phyloP scores from a whole-genome alignment of 2,888 invertebrate genomes.

The Andrena camellia region DNA sequence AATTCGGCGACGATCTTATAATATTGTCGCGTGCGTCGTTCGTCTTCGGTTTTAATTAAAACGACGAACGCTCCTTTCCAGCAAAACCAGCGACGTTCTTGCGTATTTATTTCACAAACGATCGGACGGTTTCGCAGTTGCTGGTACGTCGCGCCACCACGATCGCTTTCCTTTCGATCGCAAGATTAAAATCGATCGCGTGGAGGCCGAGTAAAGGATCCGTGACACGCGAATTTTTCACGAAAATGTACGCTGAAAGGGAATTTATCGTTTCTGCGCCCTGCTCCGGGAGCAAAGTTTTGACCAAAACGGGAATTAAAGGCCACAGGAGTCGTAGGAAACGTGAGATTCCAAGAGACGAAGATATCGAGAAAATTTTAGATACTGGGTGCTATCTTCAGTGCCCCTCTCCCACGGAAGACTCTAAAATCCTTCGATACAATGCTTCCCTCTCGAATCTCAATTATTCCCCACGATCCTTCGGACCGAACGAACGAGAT shows the following conservation, averaged over 20 bases:
- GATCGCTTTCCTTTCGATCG: background rate
- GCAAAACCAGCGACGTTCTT: background rate
- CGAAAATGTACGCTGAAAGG: background rate
- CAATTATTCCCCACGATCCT: background rate
- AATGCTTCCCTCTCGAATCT: background rate
- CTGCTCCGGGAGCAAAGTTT: background rate
- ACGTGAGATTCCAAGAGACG: background rate
- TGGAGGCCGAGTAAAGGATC: background rate
- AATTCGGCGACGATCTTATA: constrained; percentile 27
- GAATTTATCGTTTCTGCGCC: background rate
- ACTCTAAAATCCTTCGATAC: background rate
- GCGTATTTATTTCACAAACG: background rate
- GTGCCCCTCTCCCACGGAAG: background rate
- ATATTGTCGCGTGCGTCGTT: constrained; percentile 22
- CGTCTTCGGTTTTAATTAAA: constrained; percentile 6
- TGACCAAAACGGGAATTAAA: background rate
- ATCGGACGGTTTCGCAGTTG: background rate
- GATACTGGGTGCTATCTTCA: background rate
- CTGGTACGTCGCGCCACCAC: background rate
- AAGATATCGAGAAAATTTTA: background rate
- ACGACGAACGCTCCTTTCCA: background rate
- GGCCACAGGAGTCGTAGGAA: background rate
- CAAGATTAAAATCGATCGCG: constrained; percentile 20
- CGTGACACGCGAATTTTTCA: constrained; percentile 26
- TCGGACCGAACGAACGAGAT: constrained; percentile 18